Percentiles rank a stretch among this genome's conserved stretches.
These are phyloP conservation scores for Herminia tarsipennalis DNA, from an alignment of 2,888 invertebrate genomes.

Conservation along the genomic window DNA sequence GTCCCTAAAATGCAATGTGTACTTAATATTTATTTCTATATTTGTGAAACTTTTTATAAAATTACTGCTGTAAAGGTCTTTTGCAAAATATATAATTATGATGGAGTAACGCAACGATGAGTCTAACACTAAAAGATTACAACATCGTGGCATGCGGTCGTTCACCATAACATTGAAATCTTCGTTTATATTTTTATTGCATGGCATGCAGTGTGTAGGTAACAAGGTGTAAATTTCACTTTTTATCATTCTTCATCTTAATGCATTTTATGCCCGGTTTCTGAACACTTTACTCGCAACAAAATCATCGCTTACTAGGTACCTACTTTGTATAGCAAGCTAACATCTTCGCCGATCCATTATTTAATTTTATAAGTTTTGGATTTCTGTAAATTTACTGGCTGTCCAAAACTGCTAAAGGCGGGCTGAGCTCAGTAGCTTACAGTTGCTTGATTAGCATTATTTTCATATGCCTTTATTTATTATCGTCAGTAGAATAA, in stretches of 20 bases:
- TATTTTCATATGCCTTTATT: too few species aligned
- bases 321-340: too few species aligned
- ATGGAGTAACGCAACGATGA: conserved; percentile 3
- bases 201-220: conserved; percentile 35
- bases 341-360: too few species aligned
- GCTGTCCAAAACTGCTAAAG: too few species aligned
- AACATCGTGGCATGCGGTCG: conserved; percentile 23
- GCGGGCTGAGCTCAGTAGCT: too few species aligned
- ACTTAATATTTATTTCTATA: background rate
- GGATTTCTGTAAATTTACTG: too few species aligned
- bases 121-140: conserved; percentile 20
- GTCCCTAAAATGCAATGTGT: background rate
- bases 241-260: conserved; percentile 36
- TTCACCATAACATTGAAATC: conserved; percentile 26
- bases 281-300: too few species aligned
- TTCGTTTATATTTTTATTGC: conserved; percentile 34
- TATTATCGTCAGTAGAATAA: too few species aligned
- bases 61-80: background rate
- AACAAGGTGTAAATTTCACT: conserved; percentile 29
- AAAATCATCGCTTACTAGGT: too few species aligned
- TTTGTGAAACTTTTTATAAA: conserved; percentile 3
- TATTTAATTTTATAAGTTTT: too few species aligned
- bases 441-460: too few species aligned
- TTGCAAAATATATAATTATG: conserved; percentile 8
- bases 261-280: too few species aligned